Evolutionary conservation across 92 coral and sea anemone species (phyloP), one percentile per base, ranked within the genome.

Genomic region (Scolanthus callimorphus): DNA sequence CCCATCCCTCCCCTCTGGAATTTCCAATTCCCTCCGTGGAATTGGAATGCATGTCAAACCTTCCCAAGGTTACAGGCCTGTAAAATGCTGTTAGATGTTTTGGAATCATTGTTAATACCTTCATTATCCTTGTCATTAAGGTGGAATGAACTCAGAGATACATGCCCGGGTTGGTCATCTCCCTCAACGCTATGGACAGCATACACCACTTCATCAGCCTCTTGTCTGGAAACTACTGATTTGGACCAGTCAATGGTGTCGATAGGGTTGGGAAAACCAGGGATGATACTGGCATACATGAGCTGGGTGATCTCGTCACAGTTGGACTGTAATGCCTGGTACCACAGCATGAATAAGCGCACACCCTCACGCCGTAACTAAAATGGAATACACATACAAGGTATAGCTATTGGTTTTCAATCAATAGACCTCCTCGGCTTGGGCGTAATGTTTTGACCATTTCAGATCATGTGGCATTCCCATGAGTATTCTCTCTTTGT

Each of bases 191-290:
- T 94, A 21, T 83, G 81, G 34, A 91, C 67, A 27, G 79, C 79
- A 47, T 67, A 59, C 31, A 73, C 81, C 25, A 91, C 72, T 25
- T 84, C 96, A 49, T 88, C 92, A 23, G 95, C 91, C 15, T 68
- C 83, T 44, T 69, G 57, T 26, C 52, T 80, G 3, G 87, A 82
- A 20, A 88, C 63, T 51, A 67, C 63, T 13, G 76, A 70, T 55
- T 77, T 76, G 2, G 65, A 52, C 85, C 89, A 83, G 73, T 91
- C 85, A 21, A 91, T 49, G 20, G 65, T 31, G 21, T 80, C 82
- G 29, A 80, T 45, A 10, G 96, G 91, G 51, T 81, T 91, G 0
- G 97, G 97, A 62, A 91, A 91, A 34, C 97, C 97, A 22, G 97
- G 97, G 53, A 91, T 85, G 50, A 91, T 67, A 44, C 96, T 77